Evolutionary conservation across 23 tunicate species (phyloP).

Genomic region (Styela clava): DNA sequence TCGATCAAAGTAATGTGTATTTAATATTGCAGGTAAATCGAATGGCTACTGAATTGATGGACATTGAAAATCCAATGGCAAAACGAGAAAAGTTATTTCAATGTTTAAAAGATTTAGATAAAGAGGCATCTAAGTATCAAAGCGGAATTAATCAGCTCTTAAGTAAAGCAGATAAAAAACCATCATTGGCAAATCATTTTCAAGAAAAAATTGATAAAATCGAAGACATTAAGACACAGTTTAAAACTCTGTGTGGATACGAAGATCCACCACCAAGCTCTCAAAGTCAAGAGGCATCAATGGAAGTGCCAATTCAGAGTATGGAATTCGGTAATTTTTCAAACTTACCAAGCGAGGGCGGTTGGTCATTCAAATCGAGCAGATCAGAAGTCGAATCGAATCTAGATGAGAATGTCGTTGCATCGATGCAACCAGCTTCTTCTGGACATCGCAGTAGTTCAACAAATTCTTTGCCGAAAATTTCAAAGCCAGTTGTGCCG

Average conservation of each 20-base stretch:
- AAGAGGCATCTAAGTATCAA: constrained; percentile 29
- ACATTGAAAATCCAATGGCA: constrained; percentile 4
- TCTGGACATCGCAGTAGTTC: not conserved
- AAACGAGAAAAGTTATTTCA: constrained; percentile 14
- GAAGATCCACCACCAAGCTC: not conserved
- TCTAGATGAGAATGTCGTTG: not conserved
- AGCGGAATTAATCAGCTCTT: constrained; percentile 25
- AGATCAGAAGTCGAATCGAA: not conserved
- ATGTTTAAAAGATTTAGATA: constrained; percentile 41
- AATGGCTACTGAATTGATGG: constrained; percentile 25
- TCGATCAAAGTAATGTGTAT: too few species aligned
- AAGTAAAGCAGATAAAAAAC: constrained; percentile 1
- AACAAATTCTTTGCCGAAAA: not conserved
- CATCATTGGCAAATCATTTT: not conserved
- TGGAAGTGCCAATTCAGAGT: not conserved
- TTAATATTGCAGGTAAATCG: constrained; percentile 13
- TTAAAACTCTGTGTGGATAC: not conserved
- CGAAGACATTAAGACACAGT: not conserved
- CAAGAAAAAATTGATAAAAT: constrained; percentile 5
- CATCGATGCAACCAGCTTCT: not conserved
- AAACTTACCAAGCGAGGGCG: not conserved
- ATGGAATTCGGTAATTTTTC: not conserved
- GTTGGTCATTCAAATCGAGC: constrained; percentile 5
- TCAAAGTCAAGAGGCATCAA: not conserved
- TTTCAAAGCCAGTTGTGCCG: not conserved